Evolutionary conservation across 2,113 vertebrate genomes (phyloP).

Genomic region (Cryptotis parvus): DNA sequence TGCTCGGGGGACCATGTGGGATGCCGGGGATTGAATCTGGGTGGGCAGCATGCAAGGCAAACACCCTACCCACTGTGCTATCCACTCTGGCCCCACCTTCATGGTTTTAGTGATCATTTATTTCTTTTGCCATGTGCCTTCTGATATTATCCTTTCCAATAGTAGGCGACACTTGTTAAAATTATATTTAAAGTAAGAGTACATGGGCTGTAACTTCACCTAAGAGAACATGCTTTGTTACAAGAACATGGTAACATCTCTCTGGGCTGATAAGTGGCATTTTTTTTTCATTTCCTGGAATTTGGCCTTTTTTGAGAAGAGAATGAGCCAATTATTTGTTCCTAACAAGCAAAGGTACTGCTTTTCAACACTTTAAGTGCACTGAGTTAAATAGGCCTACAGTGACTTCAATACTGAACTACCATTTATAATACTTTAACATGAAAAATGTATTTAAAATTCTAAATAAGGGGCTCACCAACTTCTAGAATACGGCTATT

Average conservation of each 20-base stretch:
- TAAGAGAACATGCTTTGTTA: neutral
- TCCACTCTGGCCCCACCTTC: no score
- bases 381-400: neutral
- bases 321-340: conserved; percentile 3
- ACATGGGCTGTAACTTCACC: neutral
- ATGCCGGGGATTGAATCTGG: no score
- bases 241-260: neutral
- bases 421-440: conserved; percentile 24
- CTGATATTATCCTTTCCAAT: neutral
- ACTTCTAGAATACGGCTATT: conserved; percentile 41
- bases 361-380: conserved; percentile 32
- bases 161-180: neutral
- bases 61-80: no score
- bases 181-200: conserved; percentile 26
- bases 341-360: conserved; percentile 12
- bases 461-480: conserved; percentile 24
- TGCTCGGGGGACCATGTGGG: no score
- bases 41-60: no score
- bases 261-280: neutral
- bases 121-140: neutral
- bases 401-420: neutral
- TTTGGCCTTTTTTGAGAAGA: conserved; percentile 36
- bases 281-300: conserved; percentile 51
- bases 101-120: neutral
- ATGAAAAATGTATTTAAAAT: conserved; percentile 57